Conservation (phyloP, 1,140 invertebrate genomes). For the Melanaphis sacchari region DNA sequence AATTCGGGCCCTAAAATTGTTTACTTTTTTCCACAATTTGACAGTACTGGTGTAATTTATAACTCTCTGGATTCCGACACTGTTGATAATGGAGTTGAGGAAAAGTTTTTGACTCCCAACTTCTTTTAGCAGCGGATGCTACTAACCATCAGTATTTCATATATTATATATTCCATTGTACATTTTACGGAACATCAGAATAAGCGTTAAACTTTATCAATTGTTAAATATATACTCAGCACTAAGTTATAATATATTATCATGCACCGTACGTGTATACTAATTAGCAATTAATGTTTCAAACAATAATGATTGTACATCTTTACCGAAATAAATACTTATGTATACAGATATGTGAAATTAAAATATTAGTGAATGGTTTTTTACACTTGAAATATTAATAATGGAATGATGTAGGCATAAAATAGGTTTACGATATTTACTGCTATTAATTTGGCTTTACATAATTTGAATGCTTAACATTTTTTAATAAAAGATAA, state of each 20-base stretch:
- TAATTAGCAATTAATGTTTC: neutral
- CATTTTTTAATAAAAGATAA: neutral
- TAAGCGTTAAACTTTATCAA: constrained; percentile 6
- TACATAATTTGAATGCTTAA: neutral
- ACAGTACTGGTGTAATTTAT: neutral
- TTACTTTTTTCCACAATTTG: neutral
- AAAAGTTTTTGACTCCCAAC: neutral
- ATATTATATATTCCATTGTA: constrained; percentile 20
- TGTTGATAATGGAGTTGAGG: neutral
- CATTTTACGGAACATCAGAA: neutral
- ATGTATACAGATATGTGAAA: neutral
- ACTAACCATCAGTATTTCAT: neutral
- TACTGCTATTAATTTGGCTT: too few species aligned
- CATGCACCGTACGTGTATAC: neutral
- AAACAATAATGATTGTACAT: neutral
- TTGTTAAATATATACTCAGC: neutral
- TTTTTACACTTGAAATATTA: neutral
- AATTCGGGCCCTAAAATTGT: neutral
- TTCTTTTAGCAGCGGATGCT: neutral
- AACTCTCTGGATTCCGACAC: neutral
- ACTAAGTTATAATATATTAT: constrained; percentile 2
- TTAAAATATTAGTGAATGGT: neutral
- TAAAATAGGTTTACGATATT: neutral
- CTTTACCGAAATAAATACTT: neutral
- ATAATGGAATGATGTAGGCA: neutral